phyloP scores from a whole-genome alignment of 2,888 invertebrate genomes.

The Sesia bembeciformis region DNA sequence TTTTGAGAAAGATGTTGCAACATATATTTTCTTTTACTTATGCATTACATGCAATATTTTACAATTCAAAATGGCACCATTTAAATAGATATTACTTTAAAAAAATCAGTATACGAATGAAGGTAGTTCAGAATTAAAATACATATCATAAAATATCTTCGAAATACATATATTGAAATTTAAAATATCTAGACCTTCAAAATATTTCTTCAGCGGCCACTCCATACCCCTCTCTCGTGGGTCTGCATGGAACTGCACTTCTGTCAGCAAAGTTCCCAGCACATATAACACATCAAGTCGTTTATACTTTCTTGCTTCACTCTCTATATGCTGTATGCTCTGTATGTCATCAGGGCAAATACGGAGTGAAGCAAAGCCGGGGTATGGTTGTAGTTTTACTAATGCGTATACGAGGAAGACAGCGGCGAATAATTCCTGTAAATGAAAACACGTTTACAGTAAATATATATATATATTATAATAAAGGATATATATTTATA shows the following conservation, averaged over 20 bases:
- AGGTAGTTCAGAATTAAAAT: too few species aligned
- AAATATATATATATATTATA: not conserved
- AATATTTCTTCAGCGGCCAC: conserved; percentile 33
- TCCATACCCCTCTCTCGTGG: conserved; percentile 47
- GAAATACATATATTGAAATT: not conserved
- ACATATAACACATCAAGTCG: conserved; percentile 46
- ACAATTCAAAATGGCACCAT: too few species aligned
- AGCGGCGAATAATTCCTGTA: conserved; percentile 45
- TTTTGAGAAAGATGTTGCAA: too few species aligned
- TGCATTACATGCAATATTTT: too few species aligned
- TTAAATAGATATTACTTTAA: too few species aligned
- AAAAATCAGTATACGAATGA: too few species aligned
- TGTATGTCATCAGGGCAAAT: conserved; percentile 38
- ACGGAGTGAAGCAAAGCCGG: conserved; percentile 34
- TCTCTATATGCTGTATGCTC: conserved; percentile 29
- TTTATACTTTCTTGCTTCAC: conserved; percentile 27
- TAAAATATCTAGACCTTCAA: conserved; percentile 31
- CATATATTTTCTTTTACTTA: too few species aligned
- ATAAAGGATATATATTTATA: not conserved
- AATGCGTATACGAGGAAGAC: conserved; percentile 51
- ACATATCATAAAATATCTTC: too few species aligned
- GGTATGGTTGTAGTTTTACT: conserved; percentile 42
- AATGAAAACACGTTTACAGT: not conserved
- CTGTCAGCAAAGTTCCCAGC: conserved; percentile 35
- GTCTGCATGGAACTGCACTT: conserved; percentile 36